Base-by-base conservation (phyloP, 2,888 invertebrate genomes). In the Hypomecis punctinalis region DNA sequence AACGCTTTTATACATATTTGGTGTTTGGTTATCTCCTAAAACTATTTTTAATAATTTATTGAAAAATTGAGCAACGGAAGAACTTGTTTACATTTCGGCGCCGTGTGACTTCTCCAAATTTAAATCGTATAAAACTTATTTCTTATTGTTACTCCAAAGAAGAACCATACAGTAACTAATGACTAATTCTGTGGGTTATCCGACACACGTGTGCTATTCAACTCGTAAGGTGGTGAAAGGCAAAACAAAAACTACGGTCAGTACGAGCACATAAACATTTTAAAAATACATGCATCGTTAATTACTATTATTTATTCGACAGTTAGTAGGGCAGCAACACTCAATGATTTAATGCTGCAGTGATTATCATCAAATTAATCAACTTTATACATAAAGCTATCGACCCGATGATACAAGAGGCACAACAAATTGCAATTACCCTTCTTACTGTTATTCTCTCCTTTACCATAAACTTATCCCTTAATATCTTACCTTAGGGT, bases 331-430 rank as follows among this genome's bases (percentile, higher is more conserved):
- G 40, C 54, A 64, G 40, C 48, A 55, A 35, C 54, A 76, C 74
- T 78, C 78, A 81, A 83, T 83, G 77, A 87, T 84, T 86, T 79
- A 83, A 81, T 80, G 79, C 76, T 75, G 64, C 73, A 67, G 71
- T 71, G 67, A 70, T 79, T 85, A 88, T 88, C 85, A 83, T 82
- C 85, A 86, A 88, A 86, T 88, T 86, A 86, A 88, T 88, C 86
- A 79, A 76, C 76, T 79, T 79, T 79, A 75, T 75, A 74, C 77
- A 76, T 77, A 81, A 80, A 83, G 79, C 74, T 82, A 84, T 84
- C 79, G 76, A 62, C 58, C 70, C 74, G 72, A 79, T 78, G 82
- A 83, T 82, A 80, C 81, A 82, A 74, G 75, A 73, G 72, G 72
- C 76, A 77, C 82, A 83, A 83, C 79, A 76, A 81, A 84, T 82